phyloP scores from a whole-genome alignment of 92 coral and sea anemone species.

The Umimayanthus chanpuru region DNA sequence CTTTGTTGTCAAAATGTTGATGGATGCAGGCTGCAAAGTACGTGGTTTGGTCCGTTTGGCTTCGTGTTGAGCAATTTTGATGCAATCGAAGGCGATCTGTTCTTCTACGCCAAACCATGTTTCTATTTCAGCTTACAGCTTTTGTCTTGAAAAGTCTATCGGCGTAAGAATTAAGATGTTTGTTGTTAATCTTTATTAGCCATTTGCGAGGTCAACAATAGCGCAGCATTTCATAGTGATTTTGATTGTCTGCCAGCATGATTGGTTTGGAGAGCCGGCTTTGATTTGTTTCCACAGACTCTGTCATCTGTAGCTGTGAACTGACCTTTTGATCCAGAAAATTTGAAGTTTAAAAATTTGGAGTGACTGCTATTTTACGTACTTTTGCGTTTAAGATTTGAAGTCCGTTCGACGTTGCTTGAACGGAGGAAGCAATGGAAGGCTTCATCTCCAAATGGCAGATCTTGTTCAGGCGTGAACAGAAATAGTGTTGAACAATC shows the following conservation, averaged over 20 bases:
- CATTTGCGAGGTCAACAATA: neutral
- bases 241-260: neutral
- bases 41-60: neutral
- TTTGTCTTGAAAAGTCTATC: neutral
- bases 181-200: neutral
- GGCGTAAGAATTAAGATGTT: neutral
- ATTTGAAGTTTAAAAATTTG: neutral
- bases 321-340: slow-evolving; percentile 35
- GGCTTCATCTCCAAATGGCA: neutral
- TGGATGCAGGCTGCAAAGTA: neutral
- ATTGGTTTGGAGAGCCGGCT: neutral
- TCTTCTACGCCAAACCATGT: neutral
- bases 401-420: neutral
- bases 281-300: neutral
- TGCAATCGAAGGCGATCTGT: neutral
- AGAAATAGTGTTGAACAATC: neutral
- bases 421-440: neutral
- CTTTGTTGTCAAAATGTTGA: neutral
- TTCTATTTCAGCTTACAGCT: neutral
- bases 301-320: neutral
- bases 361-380: neutral
- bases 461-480: slow-evolving; percentile 22
- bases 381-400: neutral
- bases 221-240: neutral
- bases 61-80: slow-evolving; percentile 27